These are phyloP conservation scores for Urophycis tenuis DNA, from an alignment of 2,797 vertebrate genomes.

Conservation along the genomic window DNA sequence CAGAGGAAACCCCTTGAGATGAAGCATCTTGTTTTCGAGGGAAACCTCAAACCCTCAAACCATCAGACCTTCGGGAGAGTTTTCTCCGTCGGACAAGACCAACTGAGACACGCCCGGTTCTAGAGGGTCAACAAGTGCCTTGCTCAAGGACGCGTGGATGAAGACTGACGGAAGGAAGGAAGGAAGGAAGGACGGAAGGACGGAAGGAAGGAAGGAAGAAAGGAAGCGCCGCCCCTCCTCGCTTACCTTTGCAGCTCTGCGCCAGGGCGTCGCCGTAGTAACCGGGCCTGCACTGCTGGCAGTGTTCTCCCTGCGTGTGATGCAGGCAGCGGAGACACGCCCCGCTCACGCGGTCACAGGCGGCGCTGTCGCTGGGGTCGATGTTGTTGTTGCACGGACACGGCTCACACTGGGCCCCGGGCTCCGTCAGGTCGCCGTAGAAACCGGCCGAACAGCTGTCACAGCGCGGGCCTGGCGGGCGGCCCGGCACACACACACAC, in stretches of 20 bases:
- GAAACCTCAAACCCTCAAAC: too few species aligned
- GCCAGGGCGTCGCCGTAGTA: conserved; percentile 77
- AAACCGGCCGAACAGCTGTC: conserved; percentile 74
- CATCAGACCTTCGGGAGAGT: too few species aligned
- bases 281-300: conserved; percentile 79
- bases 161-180: background rate
- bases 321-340: conserved; percentile 77
- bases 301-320: conserved; percentile 74
- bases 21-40: too few species aligned
- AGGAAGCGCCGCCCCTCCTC: too few species aligned
- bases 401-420: conserved; percentile 52
- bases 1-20: too few species aligned
- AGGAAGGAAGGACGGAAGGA: too few species aligned
- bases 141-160: background rate
- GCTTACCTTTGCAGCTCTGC: conserved; percentile 78
- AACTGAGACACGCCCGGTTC: background rate
- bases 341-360: conserved; percentile 74
- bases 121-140: background rate
- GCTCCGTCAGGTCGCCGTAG: conserved; percentile 64
- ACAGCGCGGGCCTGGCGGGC: conserved; percentile 73
- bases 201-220: too few species aligned
- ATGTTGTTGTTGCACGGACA: conserved; percentile 83
- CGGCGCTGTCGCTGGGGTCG: conserved; percentile 61
- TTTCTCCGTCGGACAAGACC: background rate
- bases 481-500: background rate